Evolutionary conservation across 2,797 vertebrate species (phyloP).

Genomic region (Vipera latastei): DNA sequence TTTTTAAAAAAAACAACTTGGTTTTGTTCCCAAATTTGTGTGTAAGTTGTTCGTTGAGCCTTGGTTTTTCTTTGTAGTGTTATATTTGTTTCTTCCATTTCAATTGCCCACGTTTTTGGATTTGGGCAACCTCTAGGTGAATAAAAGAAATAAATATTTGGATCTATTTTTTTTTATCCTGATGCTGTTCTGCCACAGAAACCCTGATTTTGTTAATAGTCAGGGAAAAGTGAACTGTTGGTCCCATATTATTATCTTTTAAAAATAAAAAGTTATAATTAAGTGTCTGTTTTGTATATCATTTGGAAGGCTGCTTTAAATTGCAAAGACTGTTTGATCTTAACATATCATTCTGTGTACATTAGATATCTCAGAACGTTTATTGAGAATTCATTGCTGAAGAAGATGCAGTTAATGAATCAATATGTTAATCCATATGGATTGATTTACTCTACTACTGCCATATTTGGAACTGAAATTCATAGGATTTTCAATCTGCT

Average conservation of each 20-base stretch:
- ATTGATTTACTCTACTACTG: neutral
- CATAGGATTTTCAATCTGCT: neutral
- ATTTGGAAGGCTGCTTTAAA: neutral
- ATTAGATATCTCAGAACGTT: neutral
- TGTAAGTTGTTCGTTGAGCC: neutral
- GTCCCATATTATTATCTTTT: neutral
- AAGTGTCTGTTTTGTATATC: neutral
- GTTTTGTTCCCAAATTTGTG: neutral
- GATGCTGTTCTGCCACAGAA: neutral
- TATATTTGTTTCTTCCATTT: neutral
- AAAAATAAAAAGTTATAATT: neutral
- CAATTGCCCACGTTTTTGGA: neutral
- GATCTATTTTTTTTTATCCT: neutral
- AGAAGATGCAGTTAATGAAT: neutral
- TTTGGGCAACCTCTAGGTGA: neutral
- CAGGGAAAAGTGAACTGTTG: neutral
- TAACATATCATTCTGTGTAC: neutral
- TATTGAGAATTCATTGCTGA: neutral
- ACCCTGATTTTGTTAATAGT: neutral
- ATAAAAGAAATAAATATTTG: neutral
- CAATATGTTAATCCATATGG: neutral
- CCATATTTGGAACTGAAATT: neutral
- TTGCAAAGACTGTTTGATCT: neutral
- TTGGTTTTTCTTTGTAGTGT: neutral
- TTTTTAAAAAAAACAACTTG: neutral